Base-by-base conservation (phyloP, 2,113 vertebrate species). In the Triplophysa tibetana region DNA sequence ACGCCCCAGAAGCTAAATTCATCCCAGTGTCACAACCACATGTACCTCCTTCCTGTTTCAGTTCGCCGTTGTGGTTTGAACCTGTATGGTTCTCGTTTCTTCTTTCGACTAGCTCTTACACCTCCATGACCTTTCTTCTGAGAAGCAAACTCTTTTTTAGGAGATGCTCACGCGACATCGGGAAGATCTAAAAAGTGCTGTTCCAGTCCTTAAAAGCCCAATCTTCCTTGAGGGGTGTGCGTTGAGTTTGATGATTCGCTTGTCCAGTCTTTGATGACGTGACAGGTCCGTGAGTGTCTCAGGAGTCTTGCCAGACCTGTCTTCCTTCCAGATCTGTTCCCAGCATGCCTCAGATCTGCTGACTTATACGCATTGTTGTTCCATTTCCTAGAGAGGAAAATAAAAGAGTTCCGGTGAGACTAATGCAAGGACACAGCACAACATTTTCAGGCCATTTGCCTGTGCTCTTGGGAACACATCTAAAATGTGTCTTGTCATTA, bases 141-240 rank as follows among this genome's bases (percentile, higher is more conserved):
- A 89, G 88, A 87, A 89, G 82, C 75, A 61, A 50, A 24, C 29
- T 33, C 74, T 84, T 81, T 82, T 69, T 84, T 80, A 13, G 45
- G 70, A 75, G 80, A 70, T 76, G 75, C 72, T 52, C 82, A 73
- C 64, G 26, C 66, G 38, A 19, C 63, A 68, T 54, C 6, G 21
- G 43, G 75, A 85, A 81, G 70, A 56, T 83, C 75, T 77, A 81
- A 81, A 82, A 87, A 77, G 68, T 74, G 73, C 75, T 83, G 76
- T 85, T 81, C 81, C 48, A 26, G 69, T 89, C 83, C 77, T 41
- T 61, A 70, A 45, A 70, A 74, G 76, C 83, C 75, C 80, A 82
- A 70, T 88, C 88, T 87, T 90, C 86, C 81, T 89, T 72, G 56
- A 70, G 84, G 65, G 81, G 83, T 86, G 88, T 82, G 87, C 12